Conservation (phyloP, 1,140 invertebrate species). For the Hyles vespertilio region DNA sequence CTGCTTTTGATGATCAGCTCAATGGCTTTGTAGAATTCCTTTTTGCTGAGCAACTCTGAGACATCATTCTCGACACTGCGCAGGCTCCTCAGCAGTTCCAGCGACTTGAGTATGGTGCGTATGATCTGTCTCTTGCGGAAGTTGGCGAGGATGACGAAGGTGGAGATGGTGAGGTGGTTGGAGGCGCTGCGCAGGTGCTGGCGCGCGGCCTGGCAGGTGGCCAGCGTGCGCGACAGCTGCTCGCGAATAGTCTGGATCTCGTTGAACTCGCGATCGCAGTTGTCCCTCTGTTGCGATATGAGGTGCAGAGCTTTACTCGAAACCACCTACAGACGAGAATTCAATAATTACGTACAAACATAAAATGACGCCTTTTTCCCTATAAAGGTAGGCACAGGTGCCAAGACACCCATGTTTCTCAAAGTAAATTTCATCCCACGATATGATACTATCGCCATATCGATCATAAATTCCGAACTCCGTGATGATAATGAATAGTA, state of each 20-base stretch:
- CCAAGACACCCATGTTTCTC: no score
- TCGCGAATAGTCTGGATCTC: slow-evolving; percentile 87
- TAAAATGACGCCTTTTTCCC: not conserved
- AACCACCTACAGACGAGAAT: slow-evolving; percentile 78
- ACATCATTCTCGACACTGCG: slow-evolving; percentile 90
- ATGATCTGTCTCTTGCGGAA: slow-evolving; percentile 90
- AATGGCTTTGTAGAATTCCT: slow-evolving; percentile 93
- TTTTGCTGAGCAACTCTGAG: slow-evolving; percentile 86
- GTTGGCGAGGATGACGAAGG: slow-evolving; percentile 91
- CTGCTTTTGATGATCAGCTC: slow-evolving; percentile 91
- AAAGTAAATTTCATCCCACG: no score
- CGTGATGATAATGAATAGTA: no score
- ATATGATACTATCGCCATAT: no score
- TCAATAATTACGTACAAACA: not conserved
- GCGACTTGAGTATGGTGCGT: slow-evolving; percentile 84
- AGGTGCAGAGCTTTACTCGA: slow-evolving; percentile 93
- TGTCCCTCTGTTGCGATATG: slow-evolving; percentile 91
- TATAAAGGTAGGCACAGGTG: no score
- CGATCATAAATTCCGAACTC: no score
- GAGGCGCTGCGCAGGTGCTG: slow-evolving; percentile 84
- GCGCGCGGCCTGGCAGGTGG: slow-evolving; percentile 83
- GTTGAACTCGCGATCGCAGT: slow-evolving; percentile 89
- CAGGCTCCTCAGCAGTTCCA: slow-evolving; percentile 89
- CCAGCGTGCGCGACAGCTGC: slow-evolving; percentile 82
- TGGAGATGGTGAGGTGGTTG: slow-evolving; percentile 88